Conservation (phyloP, 37 sponge, comb jelly and placozoan species). For the Chondrosia reniformis region DNA sequence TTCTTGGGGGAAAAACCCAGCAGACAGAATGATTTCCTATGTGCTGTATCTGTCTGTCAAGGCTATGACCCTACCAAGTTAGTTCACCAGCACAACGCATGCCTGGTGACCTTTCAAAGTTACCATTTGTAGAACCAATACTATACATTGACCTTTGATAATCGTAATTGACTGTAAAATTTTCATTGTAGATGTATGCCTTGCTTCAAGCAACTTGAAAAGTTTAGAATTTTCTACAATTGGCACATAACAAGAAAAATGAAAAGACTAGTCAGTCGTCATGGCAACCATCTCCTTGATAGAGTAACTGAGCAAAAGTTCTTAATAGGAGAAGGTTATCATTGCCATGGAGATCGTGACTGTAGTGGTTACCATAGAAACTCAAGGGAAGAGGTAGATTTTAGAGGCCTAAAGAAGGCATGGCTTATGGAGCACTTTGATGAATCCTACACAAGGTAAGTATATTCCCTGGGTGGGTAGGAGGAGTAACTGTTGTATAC, state of each 20-base stretch:
- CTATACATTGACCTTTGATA: too few species aligned
- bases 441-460: slow-evolving; percentile 47
- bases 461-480: not conserved
- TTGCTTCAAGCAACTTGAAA: slow-evolving; percentile 13
- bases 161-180: not conserved
- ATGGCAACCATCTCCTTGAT: slow-evolving; percentile 17
- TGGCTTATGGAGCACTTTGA: slow-evolving; percentile 42
- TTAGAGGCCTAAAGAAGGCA: slow-evolving; percentile 2
- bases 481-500: not conserved
- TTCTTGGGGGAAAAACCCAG: slow-evolving; percentile 80
- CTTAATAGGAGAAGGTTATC: not conserved
- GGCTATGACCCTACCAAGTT: slow-evolving; percentile 80
- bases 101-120: too few species aligned
- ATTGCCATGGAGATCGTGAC: slow-evolving; percentile 41
- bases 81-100: slow-evolving; percentile 2
- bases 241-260: slow-evolving; percentile 32
- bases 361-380: slow-evolving; percentile 37
- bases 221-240: slow-evolving; percentile 36
- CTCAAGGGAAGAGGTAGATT: slow-evolving; percentile 27
- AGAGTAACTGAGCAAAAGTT: not conserved
- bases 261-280: slow-evolving; percentile 19
- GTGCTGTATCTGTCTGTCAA: slow-evolving; percentile 86
- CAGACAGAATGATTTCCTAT: slow-evolving; percentile 63
- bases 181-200: slow-evolving; percentile 2
- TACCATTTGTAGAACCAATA: too few species aligned